phyloP scores from a whole-genome alignment of 2,888 invertebrate genomes.

The Agonopterix alstromeriana region DNA sequence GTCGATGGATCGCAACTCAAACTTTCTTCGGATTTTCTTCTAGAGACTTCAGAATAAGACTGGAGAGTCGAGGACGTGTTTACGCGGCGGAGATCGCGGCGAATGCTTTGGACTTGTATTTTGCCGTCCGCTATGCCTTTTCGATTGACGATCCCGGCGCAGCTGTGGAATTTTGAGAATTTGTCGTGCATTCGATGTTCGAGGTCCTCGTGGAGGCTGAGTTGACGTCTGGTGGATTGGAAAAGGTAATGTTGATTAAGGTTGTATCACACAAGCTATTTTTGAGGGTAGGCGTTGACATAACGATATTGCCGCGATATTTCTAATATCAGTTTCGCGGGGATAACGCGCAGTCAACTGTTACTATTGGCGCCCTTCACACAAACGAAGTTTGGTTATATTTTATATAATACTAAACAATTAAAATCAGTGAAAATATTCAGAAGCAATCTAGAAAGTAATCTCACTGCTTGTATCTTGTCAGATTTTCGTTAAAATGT shows the following conservation, averaged over 20 bases:
- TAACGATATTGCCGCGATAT: too few relatives aligned
- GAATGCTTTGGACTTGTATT: not conserved
- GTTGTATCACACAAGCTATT: too few relatives aligned
- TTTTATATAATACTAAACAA: too few relatives aligned
- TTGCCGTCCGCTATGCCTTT: not conserved
- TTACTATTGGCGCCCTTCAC: too few relatives aligned
- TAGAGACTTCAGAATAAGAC: conserved; percentile 11
- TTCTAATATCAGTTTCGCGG: too few relatives aligned
- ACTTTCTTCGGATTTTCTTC: conserved; percentile 30
- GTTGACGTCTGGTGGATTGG: conserved; percentile 35
- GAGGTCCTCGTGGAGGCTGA: conserved; percentile 45
- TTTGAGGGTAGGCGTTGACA: too few relatives aligned
- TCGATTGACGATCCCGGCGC: conserved; percentile 32
- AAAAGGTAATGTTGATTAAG: not conserved
- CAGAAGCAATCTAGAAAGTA: too few relatives aligned
- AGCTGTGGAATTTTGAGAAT: conserved; percentile 48
- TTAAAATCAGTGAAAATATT: too few relatives aligned
- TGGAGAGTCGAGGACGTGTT: conserved; percentile 12
- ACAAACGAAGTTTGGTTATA: too few relatives aligned
- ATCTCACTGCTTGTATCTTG: too few relatives aligned
- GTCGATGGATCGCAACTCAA: conserved; percentile 41
- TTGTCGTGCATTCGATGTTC: conserved; percentile 44
- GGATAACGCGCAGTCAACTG: too few relatives aligned
- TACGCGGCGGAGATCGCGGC: not conserved
- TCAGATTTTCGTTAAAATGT: too few relatives aligned